A percentile compares a stretch with the other conserved stretches of the same genome.
phyloP scores from a whole-genome alignment of 2,888 invertebrate genomes.

The Dolichopus griseipennis region DNA sequence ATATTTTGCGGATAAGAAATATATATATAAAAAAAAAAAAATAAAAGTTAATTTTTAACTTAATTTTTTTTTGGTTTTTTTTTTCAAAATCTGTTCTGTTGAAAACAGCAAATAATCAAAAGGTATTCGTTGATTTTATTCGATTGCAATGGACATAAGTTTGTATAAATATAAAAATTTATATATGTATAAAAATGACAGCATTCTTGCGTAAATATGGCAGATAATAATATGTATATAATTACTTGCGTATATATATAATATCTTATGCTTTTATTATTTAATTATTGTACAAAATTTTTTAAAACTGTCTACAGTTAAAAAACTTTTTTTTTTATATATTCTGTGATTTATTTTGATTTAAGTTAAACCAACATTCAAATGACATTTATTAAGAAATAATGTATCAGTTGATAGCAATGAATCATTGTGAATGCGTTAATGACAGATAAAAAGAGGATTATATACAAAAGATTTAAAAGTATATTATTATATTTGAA shows the following conservation, averaged over 20 bases:
- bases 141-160: not conserved
- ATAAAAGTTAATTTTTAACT: too few species aligned
- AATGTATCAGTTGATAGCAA: not conserved
- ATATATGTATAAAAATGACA: not conserved
- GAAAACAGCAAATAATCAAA: not conserved
- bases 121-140: not conserved
- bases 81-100: not conserved
- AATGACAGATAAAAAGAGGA: too few species aligned
- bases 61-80: not conserved
- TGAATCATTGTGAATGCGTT: not conserved
- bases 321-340: not conserved
- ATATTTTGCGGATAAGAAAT: not conserved
- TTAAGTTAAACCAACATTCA: not conserved
- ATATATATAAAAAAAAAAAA: too few species aligned
- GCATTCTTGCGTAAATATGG: conserved; percentile 1
- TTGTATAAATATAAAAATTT: not conserved
- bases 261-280: too few species aligned
- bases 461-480: too few species aligned
- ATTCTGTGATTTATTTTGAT: not conserved
- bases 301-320: not conserved
- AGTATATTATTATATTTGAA: too few species aligned
- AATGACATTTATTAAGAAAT: not conserved
- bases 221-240: not conserved
- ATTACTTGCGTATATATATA: too few species aligned
- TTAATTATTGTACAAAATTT: not conserved